Conservation (phyloP, 1,140 invertebrate genomes). For the Bombus terrestris region DNA sequence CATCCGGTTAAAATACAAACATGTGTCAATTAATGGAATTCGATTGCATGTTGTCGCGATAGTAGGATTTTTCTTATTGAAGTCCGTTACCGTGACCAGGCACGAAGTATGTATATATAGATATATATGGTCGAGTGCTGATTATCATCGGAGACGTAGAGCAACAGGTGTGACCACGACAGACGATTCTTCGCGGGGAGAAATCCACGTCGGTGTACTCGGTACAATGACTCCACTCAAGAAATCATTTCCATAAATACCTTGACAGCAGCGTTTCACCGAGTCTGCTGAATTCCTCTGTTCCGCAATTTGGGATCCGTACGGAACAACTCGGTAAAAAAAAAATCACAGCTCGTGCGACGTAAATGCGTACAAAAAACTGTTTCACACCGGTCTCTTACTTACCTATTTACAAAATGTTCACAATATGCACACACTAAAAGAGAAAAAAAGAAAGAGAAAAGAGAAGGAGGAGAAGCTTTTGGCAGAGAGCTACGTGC, state of each 20-base stretch:
- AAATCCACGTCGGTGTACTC: conserved; percentile 49
- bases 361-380: conserved; percentile 14
- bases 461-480: conserved; percentile 14
- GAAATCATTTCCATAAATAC: conserved; percentile 67
- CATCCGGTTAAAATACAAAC: background rate
- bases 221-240: conserved; percentile 53
- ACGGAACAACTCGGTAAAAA: conserved; percentile 5
- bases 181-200: conserved; percentile 39
- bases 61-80: conserved; percentile 30
- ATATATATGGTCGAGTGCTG: conserved; percentile 23
- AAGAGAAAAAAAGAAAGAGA: conserved; percentile 19
- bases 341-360: conserved; percentile 20
- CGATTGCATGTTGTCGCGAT: conserved; percentile 1
- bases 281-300: conserved; percentile 46
- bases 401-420: conserved; percentile 75
- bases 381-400: conserved; percentile 35
- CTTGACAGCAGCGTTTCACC: conserved; percentile 61
- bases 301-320: conserved; percentile 23
- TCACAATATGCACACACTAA: conserved; percentile 64
- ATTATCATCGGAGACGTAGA: conserved; percentile 37
- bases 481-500: conserved; percentile 67
- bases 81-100: conserved; percentile 29
- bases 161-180: conserved; percentile 61
- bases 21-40: background rate
- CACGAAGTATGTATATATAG: conserved; percentile 15